These are phyloP conservation scores for Notoglanidium macrostoma DNA, from an alignment of 2,797 vertebrate species.

Conservation along the genomic window DNA sequence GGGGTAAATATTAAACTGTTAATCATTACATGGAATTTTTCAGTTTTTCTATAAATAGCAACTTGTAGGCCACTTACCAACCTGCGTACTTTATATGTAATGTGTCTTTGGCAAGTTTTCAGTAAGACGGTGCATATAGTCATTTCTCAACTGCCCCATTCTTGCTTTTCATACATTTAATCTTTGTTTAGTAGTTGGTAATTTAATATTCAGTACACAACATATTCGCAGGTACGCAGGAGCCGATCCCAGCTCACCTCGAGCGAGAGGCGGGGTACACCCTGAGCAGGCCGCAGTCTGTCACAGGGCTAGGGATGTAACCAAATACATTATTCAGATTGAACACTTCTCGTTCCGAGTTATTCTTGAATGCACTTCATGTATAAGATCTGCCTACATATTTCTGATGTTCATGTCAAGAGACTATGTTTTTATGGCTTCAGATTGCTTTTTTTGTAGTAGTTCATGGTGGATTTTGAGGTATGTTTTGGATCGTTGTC, in stretches of 20 bases:
- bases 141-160: background rate
- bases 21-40: background rate
- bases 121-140: background rate
- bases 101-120: background rate
- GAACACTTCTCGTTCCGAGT: background rate
- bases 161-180: background rate
- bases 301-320: background rate
- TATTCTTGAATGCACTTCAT: background rate
- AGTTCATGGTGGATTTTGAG: background rate
- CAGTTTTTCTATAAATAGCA: background rate
- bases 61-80: background rate
- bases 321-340: background rate
- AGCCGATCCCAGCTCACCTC: no score
- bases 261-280: no score
- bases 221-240: background rate
- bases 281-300: no score
- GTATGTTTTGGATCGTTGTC: background rate
- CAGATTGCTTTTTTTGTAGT: background rate
- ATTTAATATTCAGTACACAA: background rate
- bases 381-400: background rate
- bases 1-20: background rate
- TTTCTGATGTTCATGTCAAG: background rate
- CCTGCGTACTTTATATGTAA: background rate
- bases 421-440: background rate
- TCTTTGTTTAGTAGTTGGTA: background rate